phyloP scores from a whole-genome alignment of 2,888 invertebrate genomes.

The Tholera decimalis region DNA sequence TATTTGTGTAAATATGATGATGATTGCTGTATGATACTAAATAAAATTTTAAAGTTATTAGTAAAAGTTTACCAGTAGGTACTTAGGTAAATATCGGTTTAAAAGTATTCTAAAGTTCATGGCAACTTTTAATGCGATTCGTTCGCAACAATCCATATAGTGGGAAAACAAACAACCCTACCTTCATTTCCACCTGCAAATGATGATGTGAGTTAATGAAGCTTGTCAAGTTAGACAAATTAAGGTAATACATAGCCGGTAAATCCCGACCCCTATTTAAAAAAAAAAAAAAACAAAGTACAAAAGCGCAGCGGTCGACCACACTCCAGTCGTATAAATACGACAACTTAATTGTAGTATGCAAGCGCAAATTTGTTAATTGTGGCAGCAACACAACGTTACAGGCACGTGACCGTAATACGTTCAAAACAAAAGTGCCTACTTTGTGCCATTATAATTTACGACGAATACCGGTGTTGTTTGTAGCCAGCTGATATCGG shows the following conservation, averaged over 20 bases:
- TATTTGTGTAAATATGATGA: too few species aligned
- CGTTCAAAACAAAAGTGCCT: constrained; percentile 77
- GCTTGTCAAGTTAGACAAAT: constrained; percentile 61
- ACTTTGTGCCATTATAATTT: constrained; percentile 73
- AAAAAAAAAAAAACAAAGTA: constrained; percentile 27
- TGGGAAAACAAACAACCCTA: constrained; percentile 1
- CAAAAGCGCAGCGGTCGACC: constrained; percentile 37
- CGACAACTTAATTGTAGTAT: constrained; percentile 59
- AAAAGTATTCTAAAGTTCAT: constrained; percentile 26
- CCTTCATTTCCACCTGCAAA: constrained; percentile 28
- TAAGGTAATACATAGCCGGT: constrained; percentile 44
- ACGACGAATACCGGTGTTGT: constrained; percentile 61
- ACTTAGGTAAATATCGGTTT: background rate
- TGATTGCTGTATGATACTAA: too few species aligned
- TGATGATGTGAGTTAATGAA: constrained; percentile 55
- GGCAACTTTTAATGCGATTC: constrained; percentile 2
- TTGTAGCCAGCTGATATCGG: constrained; percentile 58
- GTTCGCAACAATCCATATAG: constrained; percentile 1
- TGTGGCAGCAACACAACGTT: constrained; percentile 82
- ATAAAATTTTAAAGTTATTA: too few species aligned
- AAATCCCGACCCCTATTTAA: constrained; percentile 37
- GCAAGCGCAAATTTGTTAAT: constrained; percentile 82
- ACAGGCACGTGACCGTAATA: constrained; percentile 82
- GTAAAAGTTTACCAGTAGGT: background rate
- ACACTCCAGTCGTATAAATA: constrained; percentile 59